Evolutionary conservation across 2,113 vertebrate genomes (phyloP).

Genomic region (Amia ocellicauda): DNA sequence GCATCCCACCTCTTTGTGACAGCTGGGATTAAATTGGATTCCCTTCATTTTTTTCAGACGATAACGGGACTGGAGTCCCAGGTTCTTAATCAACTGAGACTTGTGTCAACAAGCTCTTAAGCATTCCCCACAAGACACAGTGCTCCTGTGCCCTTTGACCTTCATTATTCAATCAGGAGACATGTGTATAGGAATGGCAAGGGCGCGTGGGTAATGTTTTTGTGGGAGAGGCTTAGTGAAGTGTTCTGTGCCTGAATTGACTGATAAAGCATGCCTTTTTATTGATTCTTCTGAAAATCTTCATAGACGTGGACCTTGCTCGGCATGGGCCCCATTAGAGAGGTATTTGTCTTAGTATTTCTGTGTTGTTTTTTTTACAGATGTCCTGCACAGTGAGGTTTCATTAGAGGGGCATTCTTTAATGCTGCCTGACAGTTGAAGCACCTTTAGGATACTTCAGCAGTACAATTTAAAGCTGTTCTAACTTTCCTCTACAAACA

Average conservation of each 20-base stretch:
- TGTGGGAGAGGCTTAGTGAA: not conserved
- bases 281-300: too few species aligned
- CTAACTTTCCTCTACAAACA: too few species aligned
- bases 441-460: not conserved
- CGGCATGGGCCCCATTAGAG: too few species aligned
- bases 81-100: not conserved
- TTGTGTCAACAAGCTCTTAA: not conserved
- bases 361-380: not conserved
- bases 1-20: slow-evolving; percentile 23
- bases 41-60: slow-evolving; percentile 3
- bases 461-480: too few species aligned
- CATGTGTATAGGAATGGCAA: not conserved
- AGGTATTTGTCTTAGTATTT: too few species aligned
- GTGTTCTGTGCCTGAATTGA: too few species aligned
- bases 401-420: not conserved
- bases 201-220: not conserved
- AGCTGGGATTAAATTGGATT: slow-evolving; percentile 24
- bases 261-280: too few species aligned
- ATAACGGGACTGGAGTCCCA: not conserved
- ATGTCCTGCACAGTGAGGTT: not conserved
- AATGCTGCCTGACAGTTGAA: not conserved
- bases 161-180: not conserved
- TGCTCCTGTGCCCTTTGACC: not conserved
- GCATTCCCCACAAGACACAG: not conserved
- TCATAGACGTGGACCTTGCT: too few species aligned